Conservation (phyloP, 1,140 invertebrate species). For the Drosophila tristis region DNA sequence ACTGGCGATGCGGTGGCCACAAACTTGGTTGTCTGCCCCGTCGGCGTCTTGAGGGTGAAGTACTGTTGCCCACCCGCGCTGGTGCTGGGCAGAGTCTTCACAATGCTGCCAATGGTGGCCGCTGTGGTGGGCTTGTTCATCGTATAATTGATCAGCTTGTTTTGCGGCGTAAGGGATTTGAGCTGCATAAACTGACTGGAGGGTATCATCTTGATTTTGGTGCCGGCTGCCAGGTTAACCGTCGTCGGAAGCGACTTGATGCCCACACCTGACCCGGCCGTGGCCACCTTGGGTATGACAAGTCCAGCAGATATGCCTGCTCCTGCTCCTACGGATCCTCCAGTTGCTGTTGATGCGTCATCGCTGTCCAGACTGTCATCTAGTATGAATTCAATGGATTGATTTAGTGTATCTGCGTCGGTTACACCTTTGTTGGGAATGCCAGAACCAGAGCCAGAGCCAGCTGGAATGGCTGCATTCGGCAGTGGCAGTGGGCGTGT, state of each 20-base stretch:
- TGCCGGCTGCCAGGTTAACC: conserved; percentile 48
- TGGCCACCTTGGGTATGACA: conserved; percentile 21
- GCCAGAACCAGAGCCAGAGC: too few relatives aligned
- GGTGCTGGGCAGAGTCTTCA: conserved; percentile 57
- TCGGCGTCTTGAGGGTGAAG: conserved; percentile 68
- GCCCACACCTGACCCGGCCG: conserved; percentile 13
- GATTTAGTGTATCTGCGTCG: conserved; percentile 66
- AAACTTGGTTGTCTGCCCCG: conserved; percentile 67
- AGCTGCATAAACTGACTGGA: conserved; percentile 78
- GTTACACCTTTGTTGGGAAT: too few relatives aligned
- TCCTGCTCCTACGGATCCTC: not conserved
- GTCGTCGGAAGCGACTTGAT: conserved; percentile 34
- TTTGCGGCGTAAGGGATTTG: conserved; percentile 59
- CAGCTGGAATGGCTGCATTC: too few relatives aligned
- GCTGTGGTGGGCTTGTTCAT: conserved; percentile 51
- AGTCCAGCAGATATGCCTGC: not conserved
- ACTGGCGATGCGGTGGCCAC: conserved; percentile 33
- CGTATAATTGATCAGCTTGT: conserved; percentile 70
- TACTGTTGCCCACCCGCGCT: conserved; percentile 63
- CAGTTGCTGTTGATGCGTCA: conserved; percentile 26
- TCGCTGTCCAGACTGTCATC: conserved; percentile 63
- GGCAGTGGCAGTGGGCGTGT: conserved; percentile 65
- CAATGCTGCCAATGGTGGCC: conserved; percentile 66
- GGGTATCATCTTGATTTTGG: conserved; percentile 81
- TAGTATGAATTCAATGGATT: conserved; percentile 78